Percentiles rank a stretch among this genome's conserved stretches.
Evolutionary conservation across 2,113 vertebrate genomes (phyloP).

Genomic region (Vulpes lagopus): DNA sequence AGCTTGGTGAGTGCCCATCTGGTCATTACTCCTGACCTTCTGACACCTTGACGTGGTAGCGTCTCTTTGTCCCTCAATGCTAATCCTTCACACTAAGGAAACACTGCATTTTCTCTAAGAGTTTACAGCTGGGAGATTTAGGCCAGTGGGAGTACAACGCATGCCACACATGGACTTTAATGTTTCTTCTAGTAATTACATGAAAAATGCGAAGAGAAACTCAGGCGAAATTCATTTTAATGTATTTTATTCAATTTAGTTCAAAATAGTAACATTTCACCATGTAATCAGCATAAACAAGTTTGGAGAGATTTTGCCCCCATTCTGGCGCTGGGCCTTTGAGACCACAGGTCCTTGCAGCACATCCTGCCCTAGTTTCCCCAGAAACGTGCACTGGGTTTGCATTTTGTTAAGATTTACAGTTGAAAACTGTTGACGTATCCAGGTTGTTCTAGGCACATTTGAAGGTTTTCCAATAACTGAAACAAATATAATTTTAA

Average conservation of each 20-base stretch:
- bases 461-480: background rate
- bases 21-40: rapidly evolving
- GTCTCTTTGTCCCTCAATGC: rapidly evolving
- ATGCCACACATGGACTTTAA: rapidly evolving
- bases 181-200: background rate
- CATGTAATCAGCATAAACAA: no score
- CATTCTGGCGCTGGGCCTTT: background rate
- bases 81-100: background rate
- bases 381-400: background rate
- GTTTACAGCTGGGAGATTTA: background rate
- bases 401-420: background rate
- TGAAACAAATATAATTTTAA: background rate
- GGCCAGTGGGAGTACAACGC: rapidly evolving
- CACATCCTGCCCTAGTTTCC: no score
- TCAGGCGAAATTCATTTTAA: background rate
- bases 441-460: rapidly evolving
- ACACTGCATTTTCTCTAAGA: background rate
- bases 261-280: background rate
- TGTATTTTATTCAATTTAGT: background rate
- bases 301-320: background rate
- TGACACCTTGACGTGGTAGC: rapidly evolving
- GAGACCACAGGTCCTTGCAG: rapidly evolving
- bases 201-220: background rate
- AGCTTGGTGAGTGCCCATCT: slow-evolving; percentile 83
- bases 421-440: background rate